Percentiles rank a stretch among this genome's conserved stretches.
Evolutionary conservation across 1,140 invertebrate species (phyloP).

Genomic region (Battus philenor): DNA sequence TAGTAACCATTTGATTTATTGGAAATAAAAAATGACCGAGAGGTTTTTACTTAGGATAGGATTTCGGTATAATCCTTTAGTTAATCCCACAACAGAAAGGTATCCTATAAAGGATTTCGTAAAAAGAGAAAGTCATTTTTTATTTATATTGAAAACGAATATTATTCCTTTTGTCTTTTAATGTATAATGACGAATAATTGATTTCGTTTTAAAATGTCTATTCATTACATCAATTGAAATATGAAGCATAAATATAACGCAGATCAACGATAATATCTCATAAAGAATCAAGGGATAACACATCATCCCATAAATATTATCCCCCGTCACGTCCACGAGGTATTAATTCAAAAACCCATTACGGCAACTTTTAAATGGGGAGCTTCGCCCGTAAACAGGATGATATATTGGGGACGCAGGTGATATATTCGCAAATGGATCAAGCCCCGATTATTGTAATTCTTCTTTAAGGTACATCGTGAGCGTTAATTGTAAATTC

Average conservation of each 20-base stretch:
- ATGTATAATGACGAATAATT: no score
- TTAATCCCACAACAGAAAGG: no score
- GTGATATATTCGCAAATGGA: conserved; percentile 35
- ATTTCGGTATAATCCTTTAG: no score
- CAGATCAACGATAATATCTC: conserved; percentile 5
- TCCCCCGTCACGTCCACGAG: conserved; percentile 40
- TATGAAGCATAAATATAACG: neutral
- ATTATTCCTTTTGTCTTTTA: no score
- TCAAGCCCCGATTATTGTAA: conserved; percentile 22
- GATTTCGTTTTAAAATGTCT: no score
- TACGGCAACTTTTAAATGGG: conserved; percentile 55
- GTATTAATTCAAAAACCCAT: conserved; percentile 62
- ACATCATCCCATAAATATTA: conserved; percentile 35
- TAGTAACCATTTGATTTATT: no score
- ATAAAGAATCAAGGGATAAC: conserved; percentile 19
- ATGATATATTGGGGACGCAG: conserved; percentile 39
- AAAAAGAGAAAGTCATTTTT: no score
- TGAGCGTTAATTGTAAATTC: conserved; percentile 15
- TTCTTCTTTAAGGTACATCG: conserved; percentile 13
- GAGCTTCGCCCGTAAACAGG: conserved; percentile 38
- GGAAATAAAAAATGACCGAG: no score
- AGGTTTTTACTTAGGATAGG: no score
- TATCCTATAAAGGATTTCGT: no score
- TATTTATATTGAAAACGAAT: no score
- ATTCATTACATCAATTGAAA: no score